Conservation (phyloP, 2,113 vertebrate species). For the Spheniscus mendiculus region DNA sequence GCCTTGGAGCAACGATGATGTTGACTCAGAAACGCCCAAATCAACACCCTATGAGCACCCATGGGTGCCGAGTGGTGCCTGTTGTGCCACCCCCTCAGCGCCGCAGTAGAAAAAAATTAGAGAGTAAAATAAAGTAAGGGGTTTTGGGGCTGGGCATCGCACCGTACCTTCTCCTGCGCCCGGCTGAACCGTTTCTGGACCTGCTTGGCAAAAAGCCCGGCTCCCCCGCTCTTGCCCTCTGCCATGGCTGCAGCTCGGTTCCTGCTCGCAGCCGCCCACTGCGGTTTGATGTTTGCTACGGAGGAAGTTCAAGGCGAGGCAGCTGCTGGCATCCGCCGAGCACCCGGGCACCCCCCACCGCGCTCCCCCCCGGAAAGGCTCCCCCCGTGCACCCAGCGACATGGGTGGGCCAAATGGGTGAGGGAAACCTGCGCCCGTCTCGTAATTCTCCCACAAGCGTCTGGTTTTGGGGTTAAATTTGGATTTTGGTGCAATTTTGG, state of each 20-base stretch:
- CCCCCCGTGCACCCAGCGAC: fast-evolving
- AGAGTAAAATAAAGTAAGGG: fast-evolving
- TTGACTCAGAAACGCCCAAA: neutral
- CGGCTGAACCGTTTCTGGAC: constrained; percentile 88
- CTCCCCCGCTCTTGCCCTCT: constrained; percentile 79
- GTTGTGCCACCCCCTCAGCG: fast-evolving
- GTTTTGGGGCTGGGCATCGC: neutral
- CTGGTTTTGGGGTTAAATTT: fast-evolving
- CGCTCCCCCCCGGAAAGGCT: neutral
- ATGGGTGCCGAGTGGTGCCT: fast-evolving
- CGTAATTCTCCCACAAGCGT: fast-evolving
- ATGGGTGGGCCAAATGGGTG: neutral
- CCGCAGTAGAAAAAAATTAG: fast-evolving
- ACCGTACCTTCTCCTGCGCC: constrained; percentile 90
- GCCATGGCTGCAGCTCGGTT: constrained; percentile 75
- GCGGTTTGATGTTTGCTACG: constrained; percentile 8
- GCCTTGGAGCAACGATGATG: fast-evolving
- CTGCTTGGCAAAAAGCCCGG: constrained; percentile 86
- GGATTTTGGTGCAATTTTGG: neutral
- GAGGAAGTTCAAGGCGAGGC: constrained; percentile 67
- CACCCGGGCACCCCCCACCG: neutral
- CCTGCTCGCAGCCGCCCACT: neutral
- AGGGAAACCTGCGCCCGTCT: fast-evolving
- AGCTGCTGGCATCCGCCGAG: constrained; percentile 54
- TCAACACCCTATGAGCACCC: neutral